phyloP scores from a whole-genome alignment of 2,888 invertebrate species.

The Stenotaenia linearis region DNA sequence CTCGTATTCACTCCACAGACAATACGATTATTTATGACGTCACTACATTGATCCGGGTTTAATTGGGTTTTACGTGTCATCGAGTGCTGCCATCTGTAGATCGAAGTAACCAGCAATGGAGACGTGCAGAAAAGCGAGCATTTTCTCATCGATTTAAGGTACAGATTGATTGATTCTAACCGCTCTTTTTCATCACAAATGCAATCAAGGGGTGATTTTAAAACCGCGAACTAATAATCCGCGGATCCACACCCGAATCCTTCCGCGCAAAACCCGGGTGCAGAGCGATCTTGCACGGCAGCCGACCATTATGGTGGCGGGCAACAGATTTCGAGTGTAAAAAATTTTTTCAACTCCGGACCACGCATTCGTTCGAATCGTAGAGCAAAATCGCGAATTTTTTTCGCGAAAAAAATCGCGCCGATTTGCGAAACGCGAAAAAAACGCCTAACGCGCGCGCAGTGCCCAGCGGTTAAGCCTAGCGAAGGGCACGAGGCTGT shows the following conservation, averaged over 20 bases:
- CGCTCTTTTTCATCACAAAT: not conserved
- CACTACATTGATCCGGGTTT: not conserved
- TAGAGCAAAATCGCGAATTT: too few relatives aligned
- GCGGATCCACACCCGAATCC: not conserved
- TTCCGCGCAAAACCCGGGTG: not conserved
- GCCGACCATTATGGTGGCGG: not conserved
- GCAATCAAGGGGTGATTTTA: not conserved
- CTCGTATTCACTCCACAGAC: too few relatives aligned
- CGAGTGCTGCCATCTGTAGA: not conserved
- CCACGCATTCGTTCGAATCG: not conserved
- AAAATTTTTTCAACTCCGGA: not conserved
- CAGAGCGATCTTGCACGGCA: not conserved
- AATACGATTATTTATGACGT: too few relatives aligned
- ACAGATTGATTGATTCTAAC: slow-evolving; percentile 5
- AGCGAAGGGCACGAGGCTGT: not conserved
- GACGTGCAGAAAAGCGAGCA: slow-evolving; percentile 5
- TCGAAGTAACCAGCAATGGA: not conserved
- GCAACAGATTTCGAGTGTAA: not conserved
- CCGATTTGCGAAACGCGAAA: too few relatives aligned
- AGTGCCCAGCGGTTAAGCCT: not conserved
- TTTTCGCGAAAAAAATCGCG: too few relatives aligned
- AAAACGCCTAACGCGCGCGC: too few relatives aligned
- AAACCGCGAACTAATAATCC: not conserved
- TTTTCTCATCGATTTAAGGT: not conserved
- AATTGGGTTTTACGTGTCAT: not conserved